Percentiles rank a stretch among this genome's conserved stretches.
These are phyloP conservation scores for Hypolimnas misippus DNA, from an alignment of 2,888 invertebrate genomes.

Conservation along the genomic window DNA sequence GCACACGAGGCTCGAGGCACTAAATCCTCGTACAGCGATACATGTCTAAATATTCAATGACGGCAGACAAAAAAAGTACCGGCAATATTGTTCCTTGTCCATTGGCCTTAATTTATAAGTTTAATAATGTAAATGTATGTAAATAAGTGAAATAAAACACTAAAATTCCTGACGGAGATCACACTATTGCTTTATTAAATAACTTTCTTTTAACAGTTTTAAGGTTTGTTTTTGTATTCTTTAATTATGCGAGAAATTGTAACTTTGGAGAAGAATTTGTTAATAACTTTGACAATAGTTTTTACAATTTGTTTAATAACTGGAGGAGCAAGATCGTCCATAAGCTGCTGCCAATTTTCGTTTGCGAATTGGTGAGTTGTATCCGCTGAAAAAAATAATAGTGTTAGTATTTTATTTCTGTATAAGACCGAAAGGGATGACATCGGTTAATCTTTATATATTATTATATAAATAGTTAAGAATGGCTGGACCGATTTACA, in stretches of 20 bases:
- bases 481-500: no score
- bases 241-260: constrained; percentile 56
- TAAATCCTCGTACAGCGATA: no score
- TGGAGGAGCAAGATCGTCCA: constrained; percentile 78
- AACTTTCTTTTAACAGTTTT: constrained; percentile 14
- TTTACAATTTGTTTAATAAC: constrained; percentile 75
- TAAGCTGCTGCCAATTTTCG: constrained; percentile 75
- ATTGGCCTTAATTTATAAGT: no score
- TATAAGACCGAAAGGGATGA: no score
- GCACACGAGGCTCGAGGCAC: no score
- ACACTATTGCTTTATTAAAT: not conserved
- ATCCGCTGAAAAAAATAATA: constrained; percentile 51
- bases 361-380: constrained; percentile 74
- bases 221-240: constrained; percentile 50
- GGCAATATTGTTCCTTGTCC: no score
- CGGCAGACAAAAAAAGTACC: no score
- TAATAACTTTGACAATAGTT: constrained; percentile 68
- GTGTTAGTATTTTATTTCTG: no score
- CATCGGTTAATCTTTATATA: no score
- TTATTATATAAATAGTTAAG: no score
- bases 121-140: no score
- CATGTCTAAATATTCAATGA: no score
- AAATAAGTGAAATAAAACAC: not conserved
- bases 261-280: constrained; percentile 71
- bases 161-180: not conserved